Evolutionary conservation across 2,797 vertebrate genomes (phyloP).

Genomic region (Garrulus glandarius): DNA sequence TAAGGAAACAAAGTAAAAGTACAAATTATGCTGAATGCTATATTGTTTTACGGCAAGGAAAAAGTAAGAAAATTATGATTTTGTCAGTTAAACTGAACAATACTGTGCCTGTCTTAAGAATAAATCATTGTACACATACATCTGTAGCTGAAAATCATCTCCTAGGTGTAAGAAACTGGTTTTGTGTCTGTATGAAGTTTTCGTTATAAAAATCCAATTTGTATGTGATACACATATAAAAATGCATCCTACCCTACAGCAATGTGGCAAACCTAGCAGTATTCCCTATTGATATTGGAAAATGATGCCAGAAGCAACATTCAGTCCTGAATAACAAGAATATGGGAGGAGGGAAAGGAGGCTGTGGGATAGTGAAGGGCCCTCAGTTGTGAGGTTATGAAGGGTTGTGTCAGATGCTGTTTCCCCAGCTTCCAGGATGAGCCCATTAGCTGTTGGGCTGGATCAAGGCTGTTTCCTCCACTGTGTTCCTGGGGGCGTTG

Average conservation of each 20-base stretch:
- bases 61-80: background rate
- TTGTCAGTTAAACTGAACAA: background rate
- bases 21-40: background rate
- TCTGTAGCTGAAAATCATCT: background rate
- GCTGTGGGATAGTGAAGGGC: background rate
- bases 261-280: background rate
- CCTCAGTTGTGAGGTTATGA: background rate
- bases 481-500: background rate
- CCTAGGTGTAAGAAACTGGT: background rate
- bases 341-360: background rate
- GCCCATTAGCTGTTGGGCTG: background rate
- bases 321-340: background rate
- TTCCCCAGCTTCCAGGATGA: background rate
- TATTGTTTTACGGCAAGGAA: background rate
- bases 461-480: background rate
- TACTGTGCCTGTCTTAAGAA: background rate
- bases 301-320: background rate
- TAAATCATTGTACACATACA: background rate
- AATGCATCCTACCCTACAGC: background rate
- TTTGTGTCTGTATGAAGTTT: background rate
- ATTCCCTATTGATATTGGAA: background rate
- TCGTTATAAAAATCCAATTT: background rate
- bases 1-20: background rate
- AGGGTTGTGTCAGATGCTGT: background rate
- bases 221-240: background rate